These are phyloP conservation scores for Sarcophaga caerulescens DNA, from an alignment of 2,888 invertebrate genomes.

Conservation along the genomic window DNA sequence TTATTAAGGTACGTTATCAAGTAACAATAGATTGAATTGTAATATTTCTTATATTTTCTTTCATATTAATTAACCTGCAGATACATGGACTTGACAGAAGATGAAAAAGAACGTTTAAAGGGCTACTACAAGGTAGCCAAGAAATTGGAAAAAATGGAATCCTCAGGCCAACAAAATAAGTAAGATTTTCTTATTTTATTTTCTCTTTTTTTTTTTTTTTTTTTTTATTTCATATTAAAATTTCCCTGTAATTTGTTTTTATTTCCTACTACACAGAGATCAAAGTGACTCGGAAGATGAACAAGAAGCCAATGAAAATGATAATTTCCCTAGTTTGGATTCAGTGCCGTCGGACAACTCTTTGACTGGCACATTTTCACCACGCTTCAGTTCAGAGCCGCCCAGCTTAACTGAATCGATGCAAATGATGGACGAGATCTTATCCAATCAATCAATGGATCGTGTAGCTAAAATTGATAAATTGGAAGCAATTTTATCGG, in stretches of 20 bases:
- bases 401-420: conserved; percentile 92
- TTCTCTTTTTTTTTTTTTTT: conserved; percentile 29
- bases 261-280: conserved; percentile 81
- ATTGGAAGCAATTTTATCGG: conserved; percentile 91
- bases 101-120: conserved; percentile 95
- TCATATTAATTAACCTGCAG: conserved; percentile 79
- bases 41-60: neutral
- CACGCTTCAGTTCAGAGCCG: conserved; percentile 83
- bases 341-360: conserved; percentile 89
- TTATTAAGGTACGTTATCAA: conserved; percentile 84
- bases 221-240: conserved; percentile 24
- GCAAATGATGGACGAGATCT: conserved; percentile 93
- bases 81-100: conserved; percentile 94
- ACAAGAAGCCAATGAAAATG: conserved; percentile 87
- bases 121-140: conserved; percentile 93
- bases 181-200: conserved; percentile 70
- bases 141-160: conserved; percentile 94
- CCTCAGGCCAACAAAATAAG: conserved; percentile 86
- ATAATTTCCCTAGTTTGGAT: conserved; percentile 88
- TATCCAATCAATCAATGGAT: conserved; percentile 91
- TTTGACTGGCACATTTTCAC: conserved; percentile 85
- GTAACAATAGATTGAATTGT: neutral
- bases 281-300: conserved; percentile 89
- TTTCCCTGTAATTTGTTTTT: conserved; percentile 1
- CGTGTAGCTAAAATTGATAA: conserved; percentile 92